phyloP scores from a whole-genome alignment of 2,888 invertebrate genomes.

The Tineola bisselliella region DNA sequence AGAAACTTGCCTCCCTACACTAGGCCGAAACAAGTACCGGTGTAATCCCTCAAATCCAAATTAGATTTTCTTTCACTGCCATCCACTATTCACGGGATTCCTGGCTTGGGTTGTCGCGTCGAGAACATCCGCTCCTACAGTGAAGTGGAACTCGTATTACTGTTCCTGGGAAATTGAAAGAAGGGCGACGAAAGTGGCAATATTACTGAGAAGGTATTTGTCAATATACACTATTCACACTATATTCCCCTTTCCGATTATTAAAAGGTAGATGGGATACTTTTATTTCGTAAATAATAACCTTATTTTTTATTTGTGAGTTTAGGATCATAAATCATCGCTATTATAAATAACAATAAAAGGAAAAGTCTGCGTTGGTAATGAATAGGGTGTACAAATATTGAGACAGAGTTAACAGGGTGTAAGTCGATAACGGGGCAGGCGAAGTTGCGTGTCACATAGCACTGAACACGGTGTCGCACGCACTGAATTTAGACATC shows the following conservation, averaged over 20 bases:
- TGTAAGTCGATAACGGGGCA: conserved; percentile 61
- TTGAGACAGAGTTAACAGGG: conserved; percentile 60
- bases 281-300: not conserved
- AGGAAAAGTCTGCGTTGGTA: conserved; percentile 20
- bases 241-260: not conserved
- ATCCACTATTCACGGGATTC: conserved; percentile 52
- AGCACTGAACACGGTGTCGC: conserved; percentile 18
- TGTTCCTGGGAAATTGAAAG: conserved; percentile 10
- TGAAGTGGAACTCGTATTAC: conserved; percentile 11
- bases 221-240: conserved; percentile 1
- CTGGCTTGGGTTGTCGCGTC: conserved; percentile 13
- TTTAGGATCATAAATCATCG: conserved; percentile 20
- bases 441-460: conserved; percentile 51
- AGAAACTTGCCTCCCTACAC: conserved; percentile 37
- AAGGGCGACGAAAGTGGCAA: conserved; percentile 5
- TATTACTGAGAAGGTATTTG: not conserved
- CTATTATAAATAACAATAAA: conserved; percentile 51
- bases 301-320: not conserved
- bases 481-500: conserved; percentile 43
- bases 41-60: conserved; percentile 67
- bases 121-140: not conserved
- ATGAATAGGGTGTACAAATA: conserved; percentile 62
- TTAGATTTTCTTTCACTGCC: conserved; percentile 64
- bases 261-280: not conserved
- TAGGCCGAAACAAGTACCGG: conserved; percentile 62